These are phyloP conservation scores for Linnaemya vulpina DNA, from an alignment of 2,888 invertebrate genomes.

Conservation along the genomic window DNA sequence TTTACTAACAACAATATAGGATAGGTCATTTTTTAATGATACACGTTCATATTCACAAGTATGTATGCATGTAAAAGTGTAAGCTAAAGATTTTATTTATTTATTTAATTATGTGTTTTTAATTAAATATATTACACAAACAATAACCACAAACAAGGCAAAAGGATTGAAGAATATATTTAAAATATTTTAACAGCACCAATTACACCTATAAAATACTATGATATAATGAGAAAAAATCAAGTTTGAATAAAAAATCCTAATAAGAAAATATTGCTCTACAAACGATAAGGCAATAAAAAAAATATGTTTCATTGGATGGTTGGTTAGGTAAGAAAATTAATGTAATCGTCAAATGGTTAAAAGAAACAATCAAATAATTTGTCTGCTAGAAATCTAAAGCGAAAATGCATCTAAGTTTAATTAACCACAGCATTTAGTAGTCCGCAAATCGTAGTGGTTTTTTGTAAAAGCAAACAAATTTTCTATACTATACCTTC, in stretches of 20 bases:
- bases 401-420: constrained; percentile 48
- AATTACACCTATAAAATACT: constrained; percentile 8
- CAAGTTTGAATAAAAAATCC: constrained; percentile 46
- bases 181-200: constrained; percentile 3
- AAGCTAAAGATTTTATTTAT: too few species aligned
- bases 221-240: constrained; percentile 60
- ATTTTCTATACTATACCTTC: constrained; percentile 43
- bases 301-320: constrained; percentile 18
- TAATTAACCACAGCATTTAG: constrained; percentile 34
- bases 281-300: constrained; percentile 34
- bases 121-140: neutral
- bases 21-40: constrained; percentile 61
- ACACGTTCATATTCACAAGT: neutral
- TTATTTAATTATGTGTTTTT: too few species aligned
- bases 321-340: constrained; percentile 53
- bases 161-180: constrained; percentile 36
- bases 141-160: neutral
- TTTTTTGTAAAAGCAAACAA: neutral
- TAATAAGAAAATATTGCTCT: constrained; percentile 34
- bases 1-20: constrained; percentile 23
- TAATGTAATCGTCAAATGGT: constrained; percentile 61
- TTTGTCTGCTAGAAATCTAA: constrained; percentile 33
- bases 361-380: constrained; percentile 25
- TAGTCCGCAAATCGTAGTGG: constrained; percentile 16
- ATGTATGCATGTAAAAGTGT: too few species aligned